phyloP scores from a whole-genome alignment of 2,113 vertebrate genomes.

The Lepus timidus region DNA sequence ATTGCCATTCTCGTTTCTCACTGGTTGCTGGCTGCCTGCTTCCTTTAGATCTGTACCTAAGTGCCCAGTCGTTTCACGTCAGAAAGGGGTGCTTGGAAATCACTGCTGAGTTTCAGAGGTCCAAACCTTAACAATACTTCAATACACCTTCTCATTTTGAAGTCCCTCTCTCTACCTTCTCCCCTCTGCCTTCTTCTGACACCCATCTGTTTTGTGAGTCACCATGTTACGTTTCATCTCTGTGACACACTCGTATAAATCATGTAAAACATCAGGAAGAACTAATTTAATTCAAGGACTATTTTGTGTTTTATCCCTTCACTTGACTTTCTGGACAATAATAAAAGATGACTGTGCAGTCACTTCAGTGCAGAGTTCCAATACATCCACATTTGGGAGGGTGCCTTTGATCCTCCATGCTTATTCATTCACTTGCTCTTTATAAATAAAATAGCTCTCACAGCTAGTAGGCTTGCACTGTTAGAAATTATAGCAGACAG shows the following conservation, averaged over 20 bases:
- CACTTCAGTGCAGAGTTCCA: constrained; percentile 42
- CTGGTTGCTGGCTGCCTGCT: constrained; percentile 86
- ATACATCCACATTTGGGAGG: background rate
- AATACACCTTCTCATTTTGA: constrained; percentile 93
- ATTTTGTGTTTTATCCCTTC: background rate
- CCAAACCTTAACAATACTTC: constrained; percentile 91
- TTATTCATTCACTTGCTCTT: constrained; percentile 36
- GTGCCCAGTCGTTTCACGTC: constrained; percentile 27
- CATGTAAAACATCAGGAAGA: background rate
- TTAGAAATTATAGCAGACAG: constrained; percentile 16
- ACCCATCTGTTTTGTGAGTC: constrained; percentile 88
- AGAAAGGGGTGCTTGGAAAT: constrained; percentile 19
- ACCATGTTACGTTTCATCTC: constrained; percentile 56
- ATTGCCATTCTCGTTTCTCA: constrained; percentile 78
- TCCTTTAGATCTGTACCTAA: constrained; percentile 78
- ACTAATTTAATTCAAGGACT: constrained; percentile 45
- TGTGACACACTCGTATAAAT: constrained; percentile 26
- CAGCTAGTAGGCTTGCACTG: constrained; percentile 62
- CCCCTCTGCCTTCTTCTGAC: constrained; percentile 67
- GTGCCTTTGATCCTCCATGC: background rate
- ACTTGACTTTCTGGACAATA: constrained; percentile 62
- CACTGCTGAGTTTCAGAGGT: constrained; percentile 77
- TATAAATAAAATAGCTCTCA: constrained; percentile 54
- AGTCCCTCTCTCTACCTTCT: constrained; percentile 96
- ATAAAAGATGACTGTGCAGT: constrained; percentile 2